Conservation (phyloP, 2,797 vertebrate genomes). For the Lutjanus argentimaculatus region DNA sequence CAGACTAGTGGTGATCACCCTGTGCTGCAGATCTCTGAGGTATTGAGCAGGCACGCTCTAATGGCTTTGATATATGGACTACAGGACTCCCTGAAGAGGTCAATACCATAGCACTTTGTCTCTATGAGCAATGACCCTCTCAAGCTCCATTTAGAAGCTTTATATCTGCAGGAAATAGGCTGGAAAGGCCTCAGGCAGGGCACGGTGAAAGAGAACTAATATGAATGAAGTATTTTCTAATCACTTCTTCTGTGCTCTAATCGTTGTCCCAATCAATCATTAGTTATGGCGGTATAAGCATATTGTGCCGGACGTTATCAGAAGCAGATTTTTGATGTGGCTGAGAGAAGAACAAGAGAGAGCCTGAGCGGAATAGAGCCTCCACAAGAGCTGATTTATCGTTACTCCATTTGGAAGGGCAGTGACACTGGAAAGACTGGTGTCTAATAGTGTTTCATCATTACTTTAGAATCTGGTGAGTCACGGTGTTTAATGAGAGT, state of each 20-base stretch:
- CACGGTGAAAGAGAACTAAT: conserved; percentile 73
- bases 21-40: conserved; percentile 85
- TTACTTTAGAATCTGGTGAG: conserved; percentile 56
- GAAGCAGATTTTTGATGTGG: conserved; percentile 66
- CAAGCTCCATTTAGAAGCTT: conserved; percentile 86
- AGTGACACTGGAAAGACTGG: conserved; percentile 51
- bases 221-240: conserved; percentile 82
- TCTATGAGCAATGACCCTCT: conserved; percentile 88
- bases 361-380: conserved; percentile 45
- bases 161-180: conserved; percentile 86
- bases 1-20: conserved; percentile 87
- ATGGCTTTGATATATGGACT: conserved; percentile 87
- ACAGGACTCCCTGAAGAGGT: conserved; percentile 86
- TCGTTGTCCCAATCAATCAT: conserved; percentile 72
- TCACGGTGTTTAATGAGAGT: conserved; percentile 61
- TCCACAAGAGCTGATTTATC: conserved; percentile 63
- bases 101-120: conserved; percentile 86
- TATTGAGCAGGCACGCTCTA: conserved; percentile 87
- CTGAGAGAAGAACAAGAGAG: conserved; percentile 55
- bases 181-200: conserved; percentile 80
- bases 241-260: conserved; percentile 74
- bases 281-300: conserved; percentile 56
- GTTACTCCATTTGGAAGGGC: conserved; percentile 54
- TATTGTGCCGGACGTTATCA: conserved; percentile 60
- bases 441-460: conserved; percentile 64